Evolutionary conservation across 2,888 invertebrate genomes (phyloP), one percentile per base, ranked within the genome.

Genomic region (Pediacus dermestoides): DNA sequence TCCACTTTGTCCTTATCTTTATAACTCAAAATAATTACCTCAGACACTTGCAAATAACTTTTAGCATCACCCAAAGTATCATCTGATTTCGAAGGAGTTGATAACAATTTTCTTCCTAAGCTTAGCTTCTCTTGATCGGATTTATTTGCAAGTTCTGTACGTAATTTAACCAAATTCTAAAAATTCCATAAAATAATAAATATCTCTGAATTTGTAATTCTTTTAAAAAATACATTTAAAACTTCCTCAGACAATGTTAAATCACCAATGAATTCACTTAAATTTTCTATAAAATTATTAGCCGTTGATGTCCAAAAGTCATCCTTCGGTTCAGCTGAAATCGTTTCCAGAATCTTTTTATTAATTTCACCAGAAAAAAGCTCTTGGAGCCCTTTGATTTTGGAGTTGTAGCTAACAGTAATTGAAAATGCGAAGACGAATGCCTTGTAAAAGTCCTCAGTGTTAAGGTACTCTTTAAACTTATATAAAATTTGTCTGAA

Each of bases 41-140:
- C 46, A 3, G 40, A 43, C n/a, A 40, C 15, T 25, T 40, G 34
- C 12, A 43, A 16, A 16, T 46, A 43, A 10, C 6, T 36, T 13
- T 21, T 13, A 7, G 39, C 18, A 7, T 46, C 45, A 7, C 23
- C 25, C 10, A 41, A 16, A 9, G 16, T 40, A n/a, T 18, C 15
- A n/a, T 27, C 16, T 2, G 22, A 7, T 39, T 36, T 15, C 4
- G 11, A 3, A 4, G 23, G 25, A 21, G 22, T 7, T 11, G 22
- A 18, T n/a, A 39, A 12, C 2, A 41, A 13, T 28, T 36, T 7
- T 3, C 13, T 28, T 13, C 3, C 3, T 9, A 3, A 4, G 7
- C 8, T 25, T 4, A 9, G 11, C 7, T 13, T 9, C n/a, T 28
- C 3, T 7, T 7, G 10, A 28, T 13, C n/a, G 8, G n/a, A 28